Evolutionary conservation across 2,113 vertebrate species (phyloP).

Genomic region (Pungitius pungitius): DNA sequence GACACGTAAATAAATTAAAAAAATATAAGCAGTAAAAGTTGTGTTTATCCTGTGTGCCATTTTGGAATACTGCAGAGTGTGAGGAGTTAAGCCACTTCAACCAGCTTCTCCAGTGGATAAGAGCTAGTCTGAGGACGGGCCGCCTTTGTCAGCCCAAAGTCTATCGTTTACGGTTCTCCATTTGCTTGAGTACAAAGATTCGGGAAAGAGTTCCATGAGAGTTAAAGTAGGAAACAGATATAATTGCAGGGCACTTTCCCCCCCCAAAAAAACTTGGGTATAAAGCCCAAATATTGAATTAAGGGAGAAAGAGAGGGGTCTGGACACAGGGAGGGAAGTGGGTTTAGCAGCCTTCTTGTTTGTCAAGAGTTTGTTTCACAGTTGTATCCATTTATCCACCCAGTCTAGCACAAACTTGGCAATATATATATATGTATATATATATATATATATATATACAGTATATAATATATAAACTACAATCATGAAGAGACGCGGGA

Average conservation of each 20-base stretch:
- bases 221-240: slow-evolving; percentile 69
- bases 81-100: slow-evolving; percentile 72
- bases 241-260: slow-evolving; percentile 72
- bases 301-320: slow-evolving; percentile 42
- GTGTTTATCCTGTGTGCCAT: slow-evolving; percentile 74
- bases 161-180: slow-evolving; percentile 42
- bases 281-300: slow-evolving; percentile 39
- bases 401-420: slow-evolving; percentile 78
- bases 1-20: slow-evolving; percentile 70
- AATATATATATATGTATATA: slow-evolving; percentile 58
- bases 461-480: slow-evolving; percentile 71
- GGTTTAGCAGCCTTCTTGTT: slow-evolving; percentile 81
- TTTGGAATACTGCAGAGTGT: slow-evolving; percentile 80
- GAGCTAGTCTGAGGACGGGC: slow-evolving; percentile 74
- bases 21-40: slow-evolving; percentile 61
- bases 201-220: slow-evolving; percentile 55
- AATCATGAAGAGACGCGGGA: slow-evolving; percentile 63
- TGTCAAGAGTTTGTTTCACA: slow-evolving; percentile 87
- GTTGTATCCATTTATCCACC: slow-evolving; percentile 81
- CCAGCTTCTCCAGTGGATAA: slow-evolving; percentile 72
- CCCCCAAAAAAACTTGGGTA: slow-evolving; percentile 54
- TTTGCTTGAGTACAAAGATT: slow-evolving; percentile 43
- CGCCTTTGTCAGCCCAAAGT: slow-evolving; percentile 43
- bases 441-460: neutral
- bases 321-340: slow-evolving; percentile 32